phyloP scores from a whole-genome alignment of 2,797 vertebrate genomes.

The Hemitrygon akajei region DNA sequence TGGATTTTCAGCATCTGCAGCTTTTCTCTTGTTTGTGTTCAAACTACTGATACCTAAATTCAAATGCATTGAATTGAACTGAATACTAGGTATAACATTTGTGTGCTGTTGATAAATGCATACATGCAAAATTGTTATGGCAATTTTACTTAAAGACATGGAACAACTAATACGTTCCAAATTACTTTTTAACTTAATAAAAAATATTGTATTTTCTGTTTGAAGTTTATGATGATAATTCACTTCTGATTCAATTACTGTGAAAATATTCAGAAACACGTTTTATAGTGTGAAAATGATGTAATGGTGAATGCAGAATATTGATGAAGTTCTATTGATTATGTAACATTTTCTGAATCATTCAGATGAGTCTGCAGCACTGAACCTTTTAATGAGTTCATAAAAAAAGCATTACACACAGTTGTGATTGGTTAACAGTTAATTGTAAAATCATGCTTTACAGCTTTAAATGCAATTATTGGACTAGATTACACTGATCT shows the following conservation, averaged over 20 bases:
- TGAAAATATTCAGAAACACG: slow-evolving; percentile 1
- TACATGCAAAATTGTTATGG: background rate
- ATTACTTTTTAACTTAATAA: slow-evolving; percentile 3
- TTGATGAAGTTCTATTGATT: slow-evolving; percentile 11
- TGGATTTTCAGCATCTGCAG: too few relatives aligned
- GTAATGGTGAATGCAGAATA: background rate
- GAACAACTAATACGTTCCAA: background rate
- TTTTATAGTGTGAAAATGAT: background rate
- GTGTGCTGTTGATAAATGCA: background rate
- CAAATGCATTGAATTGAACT: background rate
- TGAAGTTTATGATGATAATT: background rate
- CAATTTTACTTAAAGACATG: background rate
- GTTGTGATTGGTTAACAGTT: background rate
- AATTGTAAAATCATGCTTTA: background rate
- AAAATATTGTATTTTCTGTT: background rate
- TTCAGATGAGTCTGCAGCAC: slow-evolving; percentile 7
- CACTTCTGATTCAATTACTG: background rate
- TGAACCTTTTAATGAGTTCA: background rate
- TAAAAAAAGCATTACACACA: background rate
- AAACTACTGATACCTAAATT: background rate
- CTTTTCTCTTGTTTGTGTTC: too few relatives aligned
- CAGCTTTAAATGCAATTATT: background rate
- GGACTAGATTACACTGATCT: background rate
- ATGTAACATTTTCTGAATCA: slow-evolving; percentile 12
- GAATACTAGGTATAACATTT: background rate